Evolutionary conservation across 2,113 vertebrate genomes (phyloP).

Genomic region (Gavia stellata): DNA sequence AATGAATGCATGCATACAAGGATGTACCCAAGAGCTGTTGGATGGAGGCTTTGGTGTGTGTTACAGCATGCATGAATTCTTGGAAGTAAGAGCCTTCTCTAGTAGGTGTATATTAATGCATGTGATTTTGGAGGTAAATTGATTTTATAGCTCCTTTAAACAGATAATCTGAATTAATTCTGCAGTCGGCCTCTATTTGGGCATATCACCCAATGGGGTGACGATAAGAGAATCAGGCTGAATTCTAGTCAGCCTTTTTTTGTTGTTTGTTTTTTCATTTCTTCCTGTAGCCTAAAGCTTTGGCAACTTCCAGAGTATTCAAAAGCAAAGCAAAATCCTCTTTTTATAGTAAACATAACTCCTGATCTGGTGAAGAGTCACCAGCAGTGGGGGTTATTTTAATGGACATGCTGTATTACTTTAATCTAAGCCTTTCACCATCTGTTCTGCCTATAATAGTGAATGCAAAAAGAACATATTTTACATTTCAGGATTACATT

Average conservation of each 20-base stretch:
- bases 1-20: background rate
- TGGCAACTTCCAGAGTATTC: background rate
- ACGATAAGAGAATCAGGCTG: background rate
- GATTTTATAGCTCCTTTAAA: background rate
- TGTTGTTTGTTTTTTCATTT: background rate
- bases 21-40: background rate
- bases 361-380: constrained; percentile 58
- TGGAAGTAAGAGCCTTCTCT: background rate
- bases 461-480: constrained; percentile 74
- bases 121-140: background rate
- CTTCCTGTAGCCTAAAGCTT: constrained; percentile 22
- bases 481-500: constrained; percentile 83
- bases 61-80: background rate
- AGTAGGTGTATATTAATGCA: background rate
- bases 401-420: constrained; percentile 76
- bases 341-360: constrained; percentile 65
- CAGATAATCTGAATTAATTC: background rate
- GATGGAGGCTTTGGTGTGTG: background rate
- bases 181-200: background rate
- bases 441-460: constrained; percentile 77
- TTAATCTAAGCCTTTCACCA: constrained; percentile 80
- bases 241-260: background rate
- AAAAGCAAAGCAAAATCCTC: constrained; percentile 28
- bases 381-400: constrained; percentile 72
- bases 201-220: background rate